Evolutionary conservation across 1,140 invertebrate species (phyloP).

Genomic region (Camponotus floridanus): DNA sequence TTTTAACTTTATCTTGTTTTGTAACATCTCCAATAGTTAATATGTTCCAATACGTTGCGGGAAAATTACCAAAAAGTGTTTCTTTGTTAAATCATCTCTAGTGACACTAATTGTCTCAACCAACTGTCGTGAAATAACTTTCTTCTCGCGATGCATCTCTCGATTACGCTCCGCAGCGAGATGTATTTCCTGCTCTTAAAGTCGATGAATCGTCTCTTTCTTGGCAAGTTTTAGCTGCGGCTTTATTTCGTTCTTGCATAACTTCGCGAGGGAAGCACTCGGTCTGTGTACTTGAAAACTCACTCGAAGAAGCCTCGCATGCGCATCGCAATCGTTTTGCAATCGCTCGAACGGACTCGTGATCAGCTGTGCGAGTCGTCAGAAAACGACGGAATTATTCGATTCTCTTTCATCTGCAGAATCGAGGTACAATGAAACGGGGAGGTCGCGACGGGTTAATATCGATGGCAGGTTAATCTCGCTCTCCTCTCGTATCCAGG

Average conservation of each 20-base stretch:
- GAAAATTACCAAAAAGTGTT: background rate
- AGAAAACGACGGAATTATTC: constrained; percentile 29
- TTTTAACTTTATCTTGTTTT: background rate
- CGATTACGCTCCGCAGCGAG: background rate
- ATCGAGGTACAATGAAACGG: constrained; percentile 48
- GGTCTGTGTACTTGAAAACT: constrained; percentile 20
- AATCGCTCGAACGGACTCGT: constrained; percentile 32
- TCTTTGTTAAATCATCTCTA: background rate
- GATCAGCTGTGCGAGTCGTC: constrained; percentile 21
- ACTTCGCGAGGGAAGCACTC: constrained; percentile 23
- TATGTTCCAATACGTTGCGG: background rate
- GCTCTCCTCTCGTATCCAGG: constrained; percentile 37
- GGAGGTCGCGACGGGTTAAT: constrained; percentile 50
- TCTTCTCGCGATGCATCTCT: background rate
- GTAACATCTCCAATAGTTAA: background rate
- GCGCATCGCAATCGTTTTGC: constrained; percentile 37
- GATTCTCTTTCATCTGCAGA: constrained; percentile 20
- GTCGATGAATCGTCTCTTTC: constrained; percentile 60
- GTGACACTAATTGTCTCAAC: constrained; percentile 13
- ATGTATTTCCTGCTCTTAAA: background rate
- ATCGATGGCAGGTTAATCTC: constrained; percentile 16
- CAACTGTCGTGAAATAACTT: constrained; percentile 43
- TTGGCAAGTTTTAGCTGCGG: constrained; percentile 54
- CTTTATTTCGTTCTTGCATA: constrained; percentile 71
- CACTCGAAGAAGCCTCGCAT: background rate